phyloP scores from a whole-genome alignment of 2,888 invertebrate species.

The Tetragonisca angustula region DNA sequence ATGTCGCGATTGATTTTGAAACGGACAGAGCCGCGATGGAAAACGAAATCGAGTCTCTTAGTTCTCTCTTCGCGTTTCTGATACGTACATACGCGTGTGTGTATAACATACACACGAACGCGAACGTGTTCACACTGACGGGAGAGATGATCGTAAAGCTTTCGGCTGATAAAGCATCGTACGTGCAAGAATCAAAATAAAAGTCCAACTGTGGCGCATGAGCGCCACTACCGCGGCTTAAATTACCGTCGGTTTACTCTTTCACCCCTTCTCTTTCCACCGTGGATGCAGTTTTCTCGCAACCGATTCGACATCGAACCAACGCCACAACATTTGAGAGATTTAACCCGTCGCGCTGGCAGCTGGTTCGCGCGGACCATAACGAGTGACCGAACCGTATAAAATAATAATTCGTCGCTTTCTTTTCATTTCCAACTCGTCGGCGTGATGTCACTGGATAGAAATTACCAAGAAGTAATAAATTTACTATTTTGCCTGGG shows the following conservation, averaged over 20 bases:
- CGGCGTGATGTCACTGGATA: too few species aligned
- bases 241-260: constrained; percentile 56
- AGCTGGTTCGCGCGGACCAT: too few species aligned
- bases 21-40: constrained; percentile 19
- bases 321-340: background rate
- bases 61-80: background rate
- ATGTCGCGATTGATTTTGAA: constrained; percentile 48
- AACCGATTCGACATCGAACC: background rate
- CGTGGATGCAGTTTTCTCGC: background rate
- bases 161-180: constrained; percentile 19
- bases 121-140: constrained; percentile 1
- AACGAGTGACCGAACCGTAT: too few species aligned
- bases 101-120: background rate
- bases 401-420: too few species aligned
- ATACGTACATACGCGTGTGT: background rate
- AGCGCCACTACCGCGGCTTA: constrained; percentile 39
- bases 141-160: constrained; percentile 36
- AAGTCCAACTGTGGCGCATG: constrained; percentile 51
- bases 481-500: too few species aligned
- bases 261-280: constrained; percentile 29
- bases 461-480: too few species aligned
- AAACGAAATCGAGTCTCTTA: background rate
- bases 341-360: too few species aligned
- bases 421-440: too few species aligned
- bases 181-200: constrained; percentile 35